Evolutionary conservation across 1,140 invertebrate genomes (phyloP), one percentile per base, ranked within the genome.

Genomic region (Samia ricini): DNA sequence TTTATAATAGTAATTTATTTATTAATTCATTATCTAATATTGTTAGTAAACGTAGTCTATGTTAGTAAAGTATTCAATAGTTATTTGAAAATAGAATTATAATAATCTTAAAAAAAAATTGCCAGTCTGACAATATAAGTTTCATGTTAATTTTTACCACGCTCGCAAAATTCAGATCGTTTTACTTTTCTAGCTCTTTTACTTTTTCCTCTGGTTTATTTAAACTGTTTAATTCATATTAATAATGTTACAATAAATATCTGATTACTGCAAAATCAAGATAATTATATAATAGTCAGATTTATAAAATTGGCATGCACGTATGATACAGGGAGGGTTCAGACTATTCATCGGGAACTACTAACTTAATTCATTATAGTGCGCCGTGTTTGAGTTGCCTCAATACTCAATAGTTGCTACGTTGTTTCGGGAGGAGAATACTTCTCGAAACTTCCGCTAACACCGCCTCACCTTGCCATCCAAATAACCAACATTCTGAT

Each of bases 331-430:
- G 12, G 21, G 51, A 52, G 51, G 19, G 51, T 52, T 42, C 33
- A 42, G 4, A 42, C 33, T 15, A 15, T 15, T 42, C 33, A 15
- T 15, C 61, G 69, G 66, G 76, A 76, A 75, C 81, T 76, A 29
- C 56, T 83, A 87, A 87, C 82, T 83, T 83, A 83, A 85, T 87
- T 87, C 79, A 87, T 85, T 87, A 87, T 76, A 77, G 75, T 75
- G 76, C 63, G 61, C 76, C 76, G 69, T 83, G 77, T 85, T 85
- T 83, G 81, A 81, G 77, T 85, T 87, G 66, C 60, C 52, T 73
- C 67, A 82, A 64, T 67, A 72, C 72, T 69, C 57, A 68, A 56
- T 69, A 62, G 66, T 64, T 69, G 64, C 50, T 54, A 67, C 72
- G 69, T 77, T 76, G 66, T 76, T 75, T 74, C 59, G 61, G 55